phyloP scores from a whole-genome alignment of 2,888 invertebrate species.

The Taenaris catops region DNA sequence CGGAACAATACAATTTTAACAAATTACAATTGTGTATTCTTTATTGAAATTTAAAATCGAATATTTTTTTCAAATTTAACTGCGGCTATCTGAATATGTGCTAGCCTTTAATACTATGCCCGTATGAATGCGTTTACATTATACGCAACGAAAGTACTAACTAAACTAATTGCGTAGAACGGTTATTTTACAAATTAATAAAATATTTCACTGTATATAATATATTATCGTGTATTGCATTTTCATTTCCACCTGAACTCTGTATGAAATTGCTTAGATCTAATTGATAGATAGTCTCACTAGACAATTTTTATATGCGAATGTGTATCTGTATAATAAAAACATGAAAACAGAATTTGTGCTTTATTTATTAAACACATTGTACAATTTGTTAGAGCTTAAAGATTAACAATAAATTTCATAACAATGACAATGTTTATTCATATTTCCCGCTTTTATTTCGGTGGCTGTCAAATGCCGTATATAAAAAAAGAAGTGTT shows the following conservation, averaged over 20 bases:
- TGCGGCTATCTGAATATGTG: background rate
- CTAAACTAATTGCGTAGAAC: conserved; percentile 8
- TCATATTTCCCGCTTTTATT: no score
- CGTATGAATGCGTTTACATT: background rate
- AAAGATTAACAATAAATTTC: no score
- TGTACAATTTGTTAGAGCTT: no score
- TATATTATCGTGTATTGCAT: conserved; percentile 19
- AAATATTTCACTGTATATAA: conserved; percentile 21
- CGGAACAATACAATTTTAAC: no score
- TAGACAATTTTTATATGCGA: conserved; percentile 67
- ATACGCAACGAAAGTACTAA: conserved; percentile 4
- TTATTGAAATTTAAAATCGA: no score
- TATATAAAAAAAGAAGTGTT: no score
- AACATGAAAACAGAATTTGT: conserved; percentile 33
- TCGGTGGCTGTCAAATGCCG: no score
- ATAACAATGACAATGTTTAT: no score
- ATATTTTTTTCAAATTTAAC: background rate
- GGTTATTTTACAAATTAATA: conserved; percentile 6
- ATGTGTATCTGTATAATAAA: conserved; percentile 65
- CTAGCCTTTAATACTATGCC: background rate
- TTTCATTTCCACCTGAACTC: conserved; percentile 32
- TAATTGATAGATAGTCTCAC: conserved; percentile 60
- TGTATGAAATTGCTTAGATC: conserved; percentile 48
- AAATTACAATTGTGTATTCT: no score
- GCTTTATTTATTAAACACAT: conserved; percentile 6